A percentile compares a stretch with the other conserved stretches of the same genome.
Evolutionary conservation across 1,140 invertebrate genomes (phyloP).

Genomic region (Drosophila obscura): DNA sequence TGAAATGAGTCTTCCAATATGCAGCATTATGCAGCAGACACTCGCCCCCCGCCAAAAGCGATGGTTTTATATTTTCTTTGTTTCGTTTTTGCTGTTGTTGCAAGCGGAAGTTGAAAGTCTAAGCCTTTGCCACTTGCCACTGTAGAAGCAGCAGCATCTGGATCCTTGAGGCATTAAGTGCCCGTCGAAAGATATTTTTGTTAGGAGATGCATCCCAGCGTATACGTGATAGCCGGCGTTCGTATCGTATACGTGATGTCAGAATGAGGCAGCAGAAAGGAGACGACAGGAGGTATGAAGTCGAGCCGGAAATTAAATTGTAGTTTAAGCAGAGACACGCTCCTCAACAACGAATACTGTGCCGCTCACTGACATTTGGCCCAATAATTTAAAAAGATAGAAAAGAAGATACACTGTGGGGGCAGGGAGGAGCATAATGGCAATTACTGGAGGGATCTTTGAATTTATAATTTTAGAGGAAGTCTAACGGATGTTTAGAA

Average conservation of each 20-base stretch:
- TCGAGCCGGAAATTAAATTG: conserved; percentile 44
- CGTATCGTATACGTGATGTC: conserved; percentile 39
- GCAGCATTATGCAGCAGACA: conserved; percentile 33
- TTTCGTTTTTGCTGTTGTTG: conserved; percentile 25
- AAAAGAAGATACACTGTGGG: too few relatives aligned
- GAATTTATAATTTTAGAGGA: too few relatives aligned
- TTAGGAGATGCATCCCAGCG: conserved; percentile 37
- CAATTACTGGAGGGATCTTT: too few relatives aligned
- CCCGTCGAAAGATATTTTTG: conserved; percentile 38
- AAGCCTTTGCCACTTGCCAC: conserved; percentile 29
- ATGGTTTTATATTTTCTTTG: conserved; percentile 28
- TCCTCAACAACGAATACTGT: not conserved
- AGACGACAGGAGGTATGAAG: too few relatives aligned
- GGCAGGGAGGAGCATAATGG: too few relatives aligned
- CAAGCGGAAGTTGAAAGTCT: conserved; percentile 44
- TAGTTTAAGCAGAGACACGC: conserved; percentile 39
- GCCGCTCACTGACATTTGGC: not conserved
- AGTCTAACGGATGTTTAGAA: too few relatives aligned
- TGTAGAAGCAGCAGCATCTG: conserved; percentile 12
- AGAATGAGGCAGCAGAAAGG: not conserved
- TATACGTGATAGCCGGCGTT: conserved; percentile 33
- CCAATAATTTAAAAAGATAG: too few relatives aligned
- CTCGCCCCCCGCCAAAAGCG: conserved; percentile 9
- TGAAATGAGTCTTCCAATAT: conserved; percentile 21
- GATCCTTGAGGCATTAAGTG: conserved; percentile 42